phyloP scores from a whole-genome alignment of 2,113 vertebrate species.

The Hippocampus comes region DNA sequence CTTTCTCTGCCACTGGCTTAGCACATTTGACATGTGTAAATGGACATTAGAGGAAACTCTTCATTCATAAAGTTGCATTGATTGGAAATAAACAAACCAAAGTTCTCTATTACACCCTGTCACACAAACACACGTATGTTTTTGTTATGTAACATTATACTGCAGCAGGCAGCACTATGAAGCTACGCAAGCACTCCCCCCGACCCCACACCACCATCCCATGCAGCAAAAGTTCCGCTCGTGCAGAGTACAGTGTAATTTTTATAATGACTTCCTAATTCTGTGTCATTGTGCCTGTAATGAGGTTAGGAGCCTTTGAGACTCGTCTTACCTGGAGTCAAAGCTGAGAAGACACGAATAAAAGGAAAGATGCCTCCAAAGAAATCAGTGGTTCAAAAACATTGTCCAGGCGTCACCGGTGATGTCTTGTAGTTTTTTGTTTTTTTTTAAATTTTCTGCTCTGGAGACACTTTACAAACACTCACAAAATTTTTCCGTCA shows the following conservation, averaged over 20 bases:
- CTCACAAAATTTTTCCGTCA: constrained; percentile 55
- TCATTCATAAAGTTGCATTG: not conserved
- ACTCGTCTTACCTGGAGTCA: constrained; percentile 17
- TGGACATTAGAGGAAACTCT: too few species aligned
- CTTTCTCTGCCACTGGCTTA: constrained; percentile 55
- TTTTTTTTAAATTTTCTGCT: not conserved
- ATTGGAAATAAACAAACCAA: not conserved
- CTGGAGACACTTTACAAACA: constrained; percentile 27
- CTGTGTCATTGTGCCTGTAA: constrained; percentile 49
- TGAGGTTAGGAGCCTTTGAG: constrained; percentile 59
- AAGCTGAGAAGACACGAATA: not conserved
- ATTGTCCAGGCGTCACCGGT: constrained; percentile 32
- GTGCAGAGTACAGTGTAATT: constrained; percentile 31
- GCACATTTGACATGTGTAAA: constrained; percentile 42
- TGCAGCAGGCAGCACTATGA: constrained; percentile 46
- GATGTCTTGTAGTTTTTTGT: constrained; percentile 13
- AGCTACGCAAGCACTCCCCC: constrained; percentile 20
- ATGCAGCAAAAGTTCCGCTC: constrained; percentile 48
- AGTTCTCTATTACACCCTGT: not conserved
- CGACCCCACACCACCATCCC: not conserved
- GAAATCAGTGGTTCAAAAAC: constrained; percentile 12
- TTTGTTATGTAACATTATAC: constrained; percentile 56
- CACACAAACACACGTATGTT: constrained; percentile 16
- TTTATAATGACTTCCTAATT: constrained; percentile 51
- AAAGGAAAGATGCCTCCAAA: constrained; percentile 25